phyloP scores from a whole-genome alignment of 64 coral and sea anemone species.

The Astreopora myriophthalma region DNA sequence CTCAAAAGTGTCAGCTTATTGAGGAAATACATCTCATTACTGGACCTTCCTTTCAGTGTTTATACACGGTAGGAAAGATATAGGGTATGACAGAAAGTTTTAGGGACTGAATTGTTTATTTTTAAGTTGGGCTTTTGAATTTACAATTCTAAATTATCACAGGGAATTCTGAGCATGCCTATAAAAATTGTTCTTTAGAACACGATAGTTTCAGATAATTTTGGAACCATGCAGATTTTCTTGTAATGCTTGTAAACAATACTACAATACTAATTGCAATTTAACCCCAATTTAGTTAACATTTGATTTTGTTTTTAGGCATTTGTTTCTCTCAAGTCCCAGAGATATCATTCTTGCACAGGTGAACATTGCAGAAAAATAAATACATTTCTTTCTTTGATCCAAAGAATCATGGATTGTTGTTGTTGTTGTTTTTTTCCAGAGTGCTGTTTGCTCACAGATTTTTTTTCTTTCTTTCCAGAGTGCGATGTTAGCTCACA shows the following conservation, averaged over 20 bases:
- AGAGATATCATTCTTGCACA: conserved; percentile 34
- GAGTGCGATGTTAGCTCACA: conserved; percentile 89
- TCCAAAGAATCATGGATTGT: not conserved
- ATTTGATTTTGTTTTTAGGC: conserved; percentile 17
- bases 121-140: not conserved
- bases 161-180: no score
- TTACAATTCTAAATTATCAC: no score
- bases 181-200: no score
- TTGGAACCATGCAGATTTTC: no score
- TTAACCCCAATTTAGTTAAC: not conserved
- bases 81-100: no score
- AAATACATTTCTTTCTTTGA: not conserved
- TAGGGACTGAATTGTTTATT: no score
- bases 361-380: not conserved
- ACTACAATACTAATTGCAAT: not conserved
- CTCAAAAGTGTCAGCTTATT: conserved; percentile 73
- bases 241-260: no score
- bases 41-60: conserved; percentile 51
- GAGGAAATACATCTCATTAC: conserved; percentile 84
- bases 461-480: conserved; percentile 5
- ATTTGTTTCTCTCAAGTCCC: conserved; percentile 51
- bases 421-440: not conserved
- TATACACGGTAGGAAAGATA: conserved; percentile 30
- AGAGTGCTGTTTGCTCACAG: conserved; percentile 90
- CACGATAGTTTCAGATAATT: no score